phyloP scores from a whole-genome alignment of 2,888 invertebrate genomes.

The Apamea monoglypha region DNA sequence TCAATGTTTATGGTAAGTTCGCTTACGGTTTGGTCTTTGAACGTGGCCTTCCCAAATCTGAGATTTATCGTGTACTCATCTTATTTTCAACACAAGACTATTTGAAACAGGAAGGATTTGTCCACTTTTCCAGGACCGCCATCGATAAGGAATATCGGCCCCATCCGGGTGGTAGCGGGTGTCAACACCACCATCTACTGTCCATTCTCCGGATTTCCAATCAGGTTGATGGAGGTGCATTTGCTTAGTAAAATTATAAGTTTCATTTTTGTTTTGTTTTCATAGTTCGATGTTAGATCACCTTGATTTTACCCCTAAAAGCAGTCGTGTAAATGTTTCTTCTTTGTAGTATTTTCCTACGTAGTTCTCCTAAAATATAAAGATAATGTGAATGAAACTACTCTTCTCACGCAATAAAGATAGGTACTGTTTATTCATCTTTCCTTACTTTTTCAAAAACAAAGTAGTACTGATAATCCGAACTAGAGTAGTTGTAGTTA shows the following conservation, averaged over 20 bases:
- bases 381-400: background rate
- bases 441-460: background rate
- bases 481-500: slow-evolving; percentile 14
- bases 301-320: slow-evolving; percentile 7
- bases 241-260: slow-evolving; percentile 90
- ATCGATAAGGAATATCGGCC: slow-evolving; percentile 93
- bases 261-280: slow-evolving; percentile 81
- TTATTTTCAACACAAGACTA: background rate
- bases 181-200: slow-evolving; percentile 94
- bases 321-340: slow-evolving; percentile 22
- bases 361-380: background rate
- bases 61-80: background rate
- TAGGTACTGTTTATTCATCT: background rate
- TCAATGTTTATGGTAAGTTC: slow-evolving; percentile 94
- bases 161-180: slow-evolving; percentile 95
- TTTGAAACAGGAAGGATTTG: slow-evolving; percentile 6
- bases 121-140: slow-evolving; percentile 90
- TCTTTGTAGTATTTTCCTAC: slow-evolving; percentile 11
- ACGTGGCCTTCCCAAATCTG: background rate
- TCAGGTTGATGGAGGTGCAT: slow-evolving; percentile 91
- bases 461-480: background rate
- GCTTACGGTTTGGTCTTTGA: background rate
- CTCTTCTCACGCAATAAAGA: background rate
- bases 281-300: slow-evolving; percentile 50
- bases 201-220: slow-evolving; percentile 96